Evolutionary conservation across 1,140 invertebrate species (phyloP).

Genomic region (Ceratosolen fusciceps): DNA sequence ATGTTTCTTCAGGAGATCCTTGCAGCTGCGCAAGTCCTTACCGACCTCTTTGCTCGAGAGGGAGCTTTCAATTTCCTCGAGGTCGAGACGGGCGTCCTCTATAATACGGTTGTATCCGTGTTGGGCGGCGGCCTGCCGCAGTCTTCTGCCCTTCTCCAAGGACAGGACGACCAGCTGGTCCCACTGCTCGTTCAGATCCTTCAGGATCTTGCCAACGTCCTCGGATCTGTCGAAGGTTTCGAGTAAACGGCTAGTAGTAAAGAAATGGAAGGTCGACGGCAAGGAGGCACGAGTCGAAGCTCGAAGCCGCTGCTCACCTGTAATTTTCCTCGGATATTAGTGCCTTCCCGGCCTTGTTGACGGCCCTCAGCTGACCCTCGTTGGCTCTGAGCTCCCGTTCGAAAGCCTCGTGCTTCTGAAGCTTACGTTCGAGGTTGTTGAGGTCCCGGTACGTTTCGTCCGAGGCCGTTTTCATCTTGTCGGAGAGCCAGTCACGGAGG

Average conservation of each 20-base stretch:
- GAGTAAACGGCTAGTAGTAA: not conserved
- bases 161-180: slow-evolving; percentile 79
- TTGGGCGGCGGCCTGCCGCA: slow-evolving; percentile 83
- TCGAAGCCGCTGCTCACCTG: not conserved
- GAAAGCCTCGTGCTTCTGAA: slow-evolving; percentile 98
- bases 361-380: slow-evolving; percentile 86
- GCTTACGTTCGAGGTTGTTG: slow-evolving; percentile 90
- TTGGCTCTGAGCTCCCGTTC: slow-evolving; percentile 94
- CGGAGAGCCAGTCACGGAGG: slow-evolving; percentile 88
- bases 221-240: slow-evolving; percentile 68
- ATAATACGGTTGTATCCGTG: slow-evolving; percentile 83
- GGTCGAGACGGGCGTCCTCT: slow-evolving; percentile 85
- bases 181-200: slow-evolving; percentile 83
- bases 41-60: slow-evolving; percentile 87
- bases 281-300: not conserved
- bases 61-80: slow-evolving; percentile 83
- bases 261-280: not conserved
- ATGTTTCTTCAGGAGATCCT: slow-evolving; percentile 89
- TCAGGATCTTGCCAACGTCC: slow-evolving; percentile 78
- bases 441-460: slow-evolving; percentile 95
- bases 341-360: slow-evolving; percentile 85
- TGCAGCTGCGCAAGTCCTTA: slow-evolving; percentile 88
- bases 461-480: slow-evolving; percentile 91
- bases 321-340: slow-evolving; percentile 81
- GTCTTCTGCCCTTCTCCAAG: slow-evolving; percentile 86